Evolutionary conservation across 2,113 vertebrate genomes (phyloP).

Genomic region (Perca schrenkii): DNA sequence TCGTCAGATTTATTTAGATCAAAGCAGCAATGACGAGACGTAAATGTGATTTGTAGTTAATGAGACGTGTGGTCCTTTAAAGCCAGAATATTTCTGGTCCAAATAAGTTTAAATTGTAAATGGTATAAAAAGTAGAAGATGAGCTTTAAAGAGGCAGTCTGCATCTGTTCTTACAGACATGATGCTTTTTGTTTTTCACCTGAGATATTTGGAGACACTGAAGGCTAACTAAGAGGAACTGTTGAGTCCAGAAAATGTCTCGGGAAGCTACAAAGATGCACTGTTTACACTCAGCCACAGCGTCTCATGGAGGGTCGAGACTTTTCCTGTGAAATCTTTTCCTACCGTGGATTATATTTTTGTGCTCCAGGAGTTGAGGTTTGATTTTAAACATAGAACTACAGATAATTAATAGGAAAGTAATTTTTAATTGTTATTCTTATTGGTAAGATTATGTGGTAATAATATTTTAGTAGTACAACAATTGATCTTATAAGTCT

Average conservation of each 20-base stretch:
- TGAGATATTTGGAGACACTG: not conserved
- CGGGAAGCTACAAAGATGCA: too few species aligned
- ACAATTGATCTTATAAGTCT: not conserved
- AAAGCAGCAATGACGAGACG: not conserved
- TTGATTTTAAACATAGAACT: not conserved
- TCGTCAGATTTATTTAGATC: not conserved
- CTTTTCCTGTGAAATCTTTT: too few species aligned
- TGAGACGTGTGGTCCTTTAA: not conserved
- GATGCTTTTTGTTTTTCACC: not conserved
- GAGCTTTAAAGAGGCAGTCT: conserved; percentile 26
- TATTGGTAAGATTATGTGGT: not conserved
- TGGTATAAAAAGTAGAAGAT: not conserved
- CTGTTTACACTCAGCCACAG: conserved; percentile 14
- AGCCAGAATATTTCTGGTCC: conserved; percentile 16
- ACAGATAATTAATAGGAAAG: too few species aligned
- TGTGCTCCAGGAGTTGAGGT: not conserved
- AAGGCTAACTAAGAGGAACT: too few species aligned
- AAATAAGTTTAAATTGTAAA: conserved; percentile 9
- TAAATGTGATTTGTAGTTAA: not conserved
- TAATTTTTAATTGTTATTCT: too few species aligned
- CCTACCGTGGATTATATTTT: too few species aligned
- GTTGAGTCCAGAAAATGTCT: too few species aligned
- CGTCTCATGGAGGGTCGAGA: not conserved
- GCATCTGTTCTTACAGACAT: too few species aligned
- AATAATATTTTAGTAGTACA: not conserved